These are phyloP conservation scores for Microdon myrmicae DNA, from an alignment of 2,888 invertebrate species.

Conservation along the genomic window DNA sequence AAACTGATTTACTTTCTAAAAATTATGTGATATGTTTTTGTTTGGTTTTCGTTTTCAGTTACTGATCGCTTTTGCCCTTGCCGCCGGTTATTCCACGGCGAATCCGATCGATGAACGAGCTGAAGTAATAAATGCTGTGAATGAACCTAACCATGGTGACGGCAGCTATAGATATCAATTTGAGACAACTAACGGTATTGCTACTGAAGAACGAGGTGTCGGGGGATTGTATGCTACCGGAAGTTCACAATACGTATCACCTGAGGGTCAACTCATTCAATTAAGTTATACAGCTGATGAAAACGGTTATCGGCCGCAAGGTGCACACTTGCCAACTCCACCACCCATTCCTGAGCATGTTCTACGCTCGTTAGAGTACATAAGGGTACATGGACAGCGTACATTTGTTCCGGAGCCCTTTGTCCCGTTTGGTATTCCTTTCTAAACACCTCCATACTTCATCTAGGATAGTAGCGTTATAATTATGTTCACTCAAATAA, in stretches of 20 bases:
- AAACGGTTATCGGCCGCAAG: conserved; percentile 70
- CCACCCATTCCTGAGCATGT: conserved; percentile 70
- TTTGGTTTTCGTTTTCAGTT: conserved; percentile 55
- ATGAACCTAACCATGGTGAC: conserved; percentile 64
- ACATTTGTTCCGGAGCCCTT: too few species aligned
- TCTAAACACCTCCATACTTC: too few species aligned
- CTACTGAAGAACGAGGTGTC: conserved; percentile 69
- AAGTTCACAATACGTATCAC: conserved; percentile 69
- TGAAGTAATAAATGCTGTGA: conserved; percentile 65
- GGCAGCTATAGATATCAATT: conserved; percentile 67
- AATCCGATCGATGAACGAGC: conserved; percentile 60
- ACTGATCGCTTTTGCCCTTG: conserved; percentile 54
- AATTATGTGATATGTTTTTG: background rate
- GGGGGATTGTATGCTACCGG: conserved; percentile 71
- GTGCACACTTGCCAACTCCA: conserved; percentile 66
- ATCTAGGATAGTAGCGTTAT: too few species aligned
- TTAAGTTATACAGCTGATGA: conserved; percentile 71
- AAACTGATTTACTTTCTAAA: background rate
- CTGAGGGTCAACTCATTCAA: conserved; percentile 67
- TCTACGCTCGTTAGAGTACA: conserved; percentile 68
- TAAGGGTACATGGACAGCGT: conserved; percentile 66
- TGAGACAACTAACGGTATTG: conserved; percentile 73
- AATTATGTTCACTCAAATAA: too few species aligned
- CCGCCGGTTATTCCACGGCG: conserved; percentile 56
- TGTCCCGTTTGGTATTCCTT: too few species aligned